A percentile compares a stretch with the other conserved stretches of the same genome.
Conservation (phyloP, 2,113 vertebrate genomes). For the Cyprinus carpio region DNA sequence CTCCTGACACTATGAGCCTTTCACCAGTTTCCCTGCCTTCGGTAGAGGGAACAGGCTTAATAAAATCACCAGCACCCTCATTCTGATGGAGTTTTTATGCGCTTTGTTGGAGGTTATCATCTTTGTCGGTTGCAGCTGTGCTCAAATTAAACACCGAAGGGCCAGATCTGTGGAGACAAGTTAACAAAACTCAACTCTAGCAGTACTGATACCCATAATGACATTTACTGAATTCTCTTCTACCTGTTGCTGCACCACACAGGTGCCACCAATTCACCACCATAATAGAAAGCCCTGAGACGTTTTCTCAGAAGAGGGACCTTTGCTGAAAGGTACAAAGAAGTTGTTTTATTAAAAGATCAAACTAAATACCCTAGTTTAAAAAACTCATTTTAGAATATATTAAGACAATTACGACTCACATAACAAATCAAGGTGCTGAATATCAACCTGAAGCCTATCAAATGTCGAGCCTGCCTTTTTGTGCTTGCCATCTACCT, state of each 20-base stretch:
- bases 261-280: conserved; percentile 95
- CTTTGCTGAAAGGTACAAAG: conserved; percentile 71
- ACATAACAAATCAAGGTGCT: conserved; percentile 92
- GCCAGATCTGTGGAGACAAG: conserved; percentile 81
- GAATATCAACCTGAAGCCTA: conserved; percentile 94
- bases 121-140: conserved; percentile 48
- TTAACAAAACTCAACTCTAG: background rate
- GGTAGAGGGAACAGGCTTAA: conserved; percentile 16
- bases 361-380: too few species aligned
- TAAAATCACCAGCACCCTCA: conserved; percentile 21
- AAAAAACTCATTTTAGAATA: too few species aligned
- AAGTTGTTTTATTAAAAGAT: background rate
- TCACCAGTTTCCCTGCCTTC: conserved; percentile 43
- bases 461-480: conserved; percentile 81
- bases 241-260: conserved; percentile 95
- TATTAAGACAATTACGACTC: conserved; percentile 50
- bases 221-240: conserved; percentile 5
- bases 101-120: conserved; percentile 77
- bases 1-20: conserved; percentile 72
- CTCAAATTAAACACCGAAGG: conserved; percentile 87
- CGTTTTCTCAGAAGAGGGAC: conserved; percentile 81
- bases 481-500: conserved; percentile 95
- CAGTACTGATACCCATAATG: background rate
- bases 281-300: conserved; percentile 83
- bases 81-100: conserved; percentile 65